Percentiles rank a stretch among this genome's conserved stretches.
Conservation (phyloP, 2,888 invertebrate species). For the Nymphalis urticae region DNA sequence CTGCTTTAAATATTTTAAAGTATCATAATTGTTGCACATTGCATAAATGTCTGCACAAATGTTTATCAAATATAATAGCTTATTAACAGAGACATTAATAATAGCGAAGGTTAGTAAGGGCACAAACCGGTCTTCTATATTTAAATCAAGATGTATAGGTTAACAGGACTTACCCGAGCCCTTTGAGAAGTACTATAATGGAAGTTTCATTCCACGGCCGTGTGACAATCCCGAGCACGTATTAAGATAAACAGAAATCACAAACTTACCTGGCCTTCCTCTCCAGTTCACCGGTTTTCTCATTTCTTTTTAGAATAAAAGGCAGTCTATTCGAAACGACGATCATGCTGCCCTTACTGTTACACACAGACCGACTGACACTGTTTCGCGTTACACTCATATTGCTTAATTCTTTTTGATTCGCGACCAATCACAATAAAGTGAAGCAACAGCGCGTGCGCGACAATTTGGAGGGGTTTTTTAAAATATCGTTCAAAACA, state of each 20-base stretch:
- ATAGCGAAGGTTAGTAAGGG: too few species aligned
- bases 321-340: slow-evolving; percentile 95
- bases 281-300: slow-evolving; percentile 85
- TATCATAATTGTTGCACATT: too few species aligned
- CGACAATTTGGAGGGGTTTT: slow-evolving; percentile 60
- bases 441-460: slow-evolving; percentile 64
- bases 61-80: too few species aligned
- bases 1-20: not conserved
- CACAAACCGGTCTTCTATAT: slow-evolving; percentile 17
- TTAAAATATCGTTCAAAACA: slow-evolving; percentile 52
- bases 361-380: slow-evolving; percentile 71
- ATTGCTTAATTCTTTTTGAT: slow-evolving; percentile 55
- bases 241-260: not conserved
- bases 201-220: not conserved
- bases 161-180: slow-evolving; percentile 20
- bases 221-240: not conserved
- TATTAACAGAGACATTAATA: not conserved
- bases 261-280: slow-evolving; percentile 90
- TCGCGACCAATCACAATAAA: slow-evolving; percentile 69
- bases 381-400: slow-evolving; percentile 65
- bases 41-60: too few species aligned
- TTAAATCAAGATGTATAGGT: slow-evolving; percentile 10
- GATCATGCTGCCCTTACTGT: slow-evolving; percentile 89
- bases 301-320: slow-evolving; percentile 90
- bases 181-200: not conserved